These are phyloP conservation scores for Psilopsiagon aurifrons DNA, from an alignment of 2,113 vertebrate genomes.

Conservation along the genomic window DNA sequence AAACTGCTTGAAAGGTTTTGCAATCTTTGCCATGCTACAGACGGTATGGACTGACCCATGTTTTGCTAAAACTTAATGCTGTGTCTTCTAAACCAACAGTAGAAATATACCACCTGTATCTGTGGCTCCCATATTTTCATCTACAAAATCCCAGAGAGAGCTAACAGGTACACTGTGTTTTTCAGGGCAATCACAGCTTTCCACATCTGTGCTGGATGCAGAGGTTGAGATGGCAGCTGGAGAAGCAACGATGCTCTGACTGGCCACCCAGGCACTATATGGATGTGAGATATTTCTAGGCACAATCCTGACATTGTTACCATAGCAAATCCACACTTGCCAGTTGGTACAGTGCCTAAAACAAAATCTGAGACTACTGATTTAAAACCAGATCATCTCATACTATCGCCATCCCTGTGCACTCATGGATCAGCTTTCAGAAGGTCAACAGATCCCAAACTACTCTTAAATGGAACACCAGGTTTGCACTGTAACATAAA, in stretches of 20 bases:
- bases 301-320: not conserved
- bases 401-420: not conserved
- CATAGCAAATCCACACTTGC: not conserved
- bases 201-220: not conserved
- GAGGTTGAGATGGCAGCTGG: not conserved
- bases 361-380: not conserved
- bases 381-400: not conserved
- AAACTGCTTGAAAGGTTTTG: not conserved
- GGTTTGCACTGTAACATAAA: not conserved
- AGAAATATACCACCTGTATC: not conserved
- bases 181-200: not conserved
- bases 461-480: not conserved
- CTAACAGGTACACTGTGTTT: not conserved
- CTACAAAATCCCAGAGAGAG: not conserved
- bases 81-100: not conserved
- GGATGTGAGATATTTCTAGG: not conserved
- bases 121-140: not conserved
- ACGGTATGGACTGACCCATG: rapidly evolving
- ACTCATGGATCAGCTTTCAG: not conserved
- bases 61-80: not conserved
- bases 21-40: not conserved
- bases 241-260: not conserved
- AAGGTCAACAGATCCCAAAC: not conserved
- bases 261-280: not conserved
- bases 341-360: not conserved